A percentile compares a stretch with the other conserved stretches of the same genome.
phyloP scores from a whole-genome alignment of 1,140 invertebrate genomes.

The Neodiprion fabricii region DNA sequence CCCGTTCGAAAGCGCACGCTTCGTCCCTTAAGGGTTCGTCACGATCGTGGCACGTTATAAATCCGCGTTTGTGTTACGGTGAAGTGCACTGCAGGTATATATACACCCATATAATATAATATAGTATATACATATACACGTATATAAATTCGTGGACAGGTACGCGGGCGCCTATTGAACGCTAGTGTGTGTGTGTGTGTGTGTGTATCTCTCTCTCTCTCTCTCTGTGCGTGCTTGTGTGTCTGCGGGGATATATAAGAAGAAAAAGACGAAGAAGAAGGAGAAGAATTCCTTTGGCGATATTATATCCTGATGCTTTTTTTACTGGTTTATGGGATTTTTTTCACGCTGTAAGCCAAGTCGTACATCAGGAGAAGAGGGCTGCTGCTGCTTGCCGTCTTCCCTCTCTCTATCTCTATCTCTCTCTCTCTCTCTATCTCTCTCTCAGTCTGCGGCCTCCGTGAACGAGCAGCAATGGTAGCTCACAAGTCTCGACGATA shows the following conservation, averaged over 20 bases:
- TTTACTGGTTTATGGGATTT: slow-evolving; percentile 63
- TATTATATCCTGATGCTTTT: slow-evolving; percentile 32
- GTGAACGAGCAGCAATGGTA: neutral
- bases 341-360: slow-evolving; percentile 57
- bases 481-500: neutral
- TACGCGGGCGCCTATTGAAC: slow-evolving; percentile 21
- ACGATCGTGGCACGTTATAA: no score
- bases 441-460: neutral
- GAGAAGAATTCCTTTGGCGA: slow-evolving; percentile 13
- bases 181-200: neutral
- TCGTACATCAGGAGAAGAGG: slow-evolving; percentile 55
- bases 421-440: slow-evolving; percentile 25
- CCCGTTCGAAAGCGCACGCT: no score
- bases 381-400: slow-evolving; percentile 35
- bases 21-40: no score
- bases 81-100: no score
- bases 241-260: slow-evolving; percentile 18
- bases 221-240: slow-evolving; percentile 9
- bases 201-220: neutral
- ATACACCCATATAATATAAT: no score
- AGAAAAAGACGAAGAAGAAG: slow-evolving; percentile 24
- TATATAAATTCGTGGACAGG: slow-evolving; percentile 13
- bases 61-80: no score
- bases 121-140: neutral
- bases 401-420: slow-evolving; percentile 19